Conservation (phyloP, 2,113 vertebrate species). For the Istiophorus platypterus region DNA sequence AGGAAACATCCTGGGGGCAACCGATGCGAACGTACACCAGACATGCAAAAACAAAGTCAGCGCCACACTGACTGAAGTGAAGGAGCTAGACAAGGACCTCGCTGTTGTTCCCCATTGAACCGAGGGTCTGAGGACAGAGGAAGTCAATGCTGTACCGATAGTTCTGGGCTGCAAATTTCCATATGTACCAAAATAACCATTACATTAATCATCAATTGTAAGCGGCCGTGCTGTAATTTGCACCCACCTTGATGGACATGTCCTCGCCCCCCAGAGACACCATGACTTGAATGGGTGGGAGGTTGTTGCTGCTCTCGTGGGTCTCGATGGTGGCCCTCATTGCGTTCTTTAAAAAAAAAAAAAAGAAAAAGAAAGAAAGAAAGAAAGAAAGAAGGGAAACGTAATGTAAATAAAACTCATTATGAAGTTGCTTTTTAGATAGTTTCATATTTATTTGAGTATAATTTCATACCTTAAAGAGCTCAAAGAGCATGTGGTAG, state of each 20-base stretch:
- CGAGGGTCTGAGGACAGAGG: not conserved
- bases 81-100: not conserved
- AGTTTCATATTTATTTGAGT: not conserved
- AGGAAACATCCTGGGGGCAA: slow-evolving; percentile 1
- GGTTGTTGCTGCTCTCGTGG: slow-evolving; percentile 84
- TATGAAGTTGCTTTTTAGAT: not conserved
- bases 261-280: slow-evolving; percentile 94
- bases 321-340: slow-evolving; percentile 96
- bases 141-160: no score
- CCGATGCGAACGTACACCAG: not conserved
- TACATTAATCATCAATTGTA: not conserved
- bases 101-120: not conserved
- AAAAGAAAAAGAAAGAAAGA: not conserved
- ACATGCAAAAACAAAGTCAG: not conserved
- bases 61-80: no score
- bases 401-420: not conserved
- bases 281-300: slow-evolving; percentile 90
- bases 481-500: slow-evolving; percentile 97
- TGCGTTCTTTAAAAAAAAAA: slow-evolving; percentile 86
- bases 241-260: slow-evolving; percentile 90
- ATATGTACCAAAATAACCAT: not conserved
- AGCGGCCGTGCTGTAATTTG: not conserved
- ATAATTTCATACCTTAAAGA: slow-evolving; percentile 90
- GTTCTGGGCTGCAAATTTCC: not conserved
- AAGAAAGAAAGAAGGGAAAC: not conserved